A percentile compares a stretch with the other conserved stretches of the same genome.
phyloP scores from a whole-genome alignment of 2,797 vertebrate species.

The Myripristis jacobus region DNA sequence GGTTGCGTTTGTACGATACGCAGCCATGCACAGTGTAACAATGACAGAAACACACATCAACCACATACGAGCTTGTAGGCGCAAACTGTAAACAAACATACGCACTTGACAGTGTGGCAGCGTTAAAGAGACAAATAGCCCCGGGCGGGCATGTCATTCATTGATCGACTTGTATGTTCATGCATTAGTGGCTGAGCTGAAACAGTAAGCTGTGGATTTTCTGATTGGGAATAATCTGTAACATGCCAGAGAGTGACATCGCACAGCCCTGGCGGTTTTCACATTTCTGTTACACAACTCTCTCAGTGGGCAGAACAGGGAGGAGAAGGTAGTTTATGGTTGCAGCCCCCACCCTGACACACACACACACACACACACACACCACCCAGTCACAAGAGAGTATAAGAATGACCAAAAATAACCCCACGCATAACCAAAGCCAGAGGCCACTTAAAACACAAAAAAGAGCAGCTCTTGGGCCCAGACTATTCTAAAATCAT shows the following conservation, averaged over 20 bases:
- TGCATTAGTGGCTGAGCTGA: conserved; percentile 15
- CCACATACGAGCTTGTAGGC: conserved; percentile 3
- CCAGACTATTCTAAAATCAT: too few relatives aligned
- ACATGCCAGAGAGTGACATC: conserved; percentile 35
- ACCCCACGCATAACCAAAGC: conserved; percentile 31
- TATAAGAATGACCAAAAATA: conserved; percentile 57
- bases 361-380: conserved; percentile 41
- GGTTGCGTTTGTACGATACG: too few relatives aligned
- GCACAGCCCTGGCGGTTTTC: conserved; percentile 23
- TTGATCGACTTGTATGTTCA: conserved; percentile 35
- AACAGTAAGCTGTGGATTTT: conserved; percentile 9
- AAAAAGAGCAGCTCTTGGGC: not conserved
- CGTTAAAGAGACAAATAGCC: conserved; percentile 35
- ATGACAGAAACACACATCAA: conserved; percentile 34
- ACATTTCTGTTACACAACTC: conserved; percentile 51
- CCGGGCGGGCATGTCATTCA: conserved; percentile 31
- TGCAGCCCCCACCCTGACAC: conserved; percentile 35
- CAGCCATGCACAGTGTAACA: conserved; percentile 26
- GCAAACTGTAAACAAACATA: conserved; percentile 44
- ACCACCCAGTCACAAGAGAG: conserved; percentile 47
- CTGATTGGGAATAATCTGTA: conserved; percentile 31
- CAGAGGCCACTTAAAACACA: conserved; percentile 31
- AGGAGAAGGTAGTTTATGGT: conserved; percentile 44
- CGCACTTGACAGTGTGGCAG: conserved; percentile 25
- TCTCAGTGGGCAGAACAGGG: conserved; percentile 24